These are phyloP conservation scores for Osedax frankpressi DNA, from an alignment of 2,888 invertebrate species.

Conservation along the genomic window DNA sequence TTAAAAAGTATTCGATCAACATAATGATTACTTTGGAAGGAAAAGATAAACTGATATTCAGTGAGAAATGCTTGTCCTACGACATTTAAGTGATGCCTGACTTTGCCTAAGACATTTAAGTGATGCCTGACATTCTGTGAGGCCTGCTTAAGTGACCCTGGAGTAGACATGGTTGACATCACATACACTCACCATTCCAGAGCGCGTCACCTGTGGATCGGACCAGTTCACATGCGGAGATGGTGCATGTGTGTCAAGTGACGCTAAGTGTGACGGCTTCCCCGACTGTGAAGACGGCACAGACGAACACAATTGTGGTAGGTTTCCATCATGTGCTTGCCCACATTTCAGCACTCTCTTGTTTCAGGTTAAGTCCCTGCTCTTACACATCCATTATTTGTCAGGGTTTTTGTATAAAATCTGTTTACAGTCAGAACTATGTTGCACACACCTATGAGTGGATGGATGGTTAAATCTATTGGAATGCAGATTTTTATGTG, in stretches of 20 bases:
- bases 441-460: background rate
- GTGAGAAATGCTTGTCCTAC: background rate
- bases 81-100: background rate
- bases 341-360: background rate
- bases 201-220: constrained; percentile 49
- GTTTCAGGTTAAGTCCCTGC: background rate
- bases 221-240: constrained; percentile 18
- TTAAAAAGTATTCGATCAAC: background rate
- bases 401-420: background rate
- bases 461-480: background rate
- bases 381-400: background rate
- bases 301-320: constrained; percentile 60
- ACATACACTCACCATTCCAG: background rate
- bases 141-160: background rate
- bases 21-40: background rate
- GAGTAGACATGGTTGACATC: background rate
- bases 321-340: too few species aligned
- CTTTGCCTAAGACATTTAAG: too few species aligned
- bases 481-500: constrained; percentile 1
- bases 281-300: constrained; percentile 62
- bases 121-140: background rate
- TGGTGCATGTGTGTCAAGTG: constrained; percentile 14
- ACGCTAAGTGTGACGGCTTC: constrained; percentile 55
- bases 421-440: background rate
- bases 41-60: background rate